These are phyloP conservation scores for Parazoanthus darwini DNA, from an alignment of 92 coral and sea anemone species.

Conservation along the genomic window DNA sequence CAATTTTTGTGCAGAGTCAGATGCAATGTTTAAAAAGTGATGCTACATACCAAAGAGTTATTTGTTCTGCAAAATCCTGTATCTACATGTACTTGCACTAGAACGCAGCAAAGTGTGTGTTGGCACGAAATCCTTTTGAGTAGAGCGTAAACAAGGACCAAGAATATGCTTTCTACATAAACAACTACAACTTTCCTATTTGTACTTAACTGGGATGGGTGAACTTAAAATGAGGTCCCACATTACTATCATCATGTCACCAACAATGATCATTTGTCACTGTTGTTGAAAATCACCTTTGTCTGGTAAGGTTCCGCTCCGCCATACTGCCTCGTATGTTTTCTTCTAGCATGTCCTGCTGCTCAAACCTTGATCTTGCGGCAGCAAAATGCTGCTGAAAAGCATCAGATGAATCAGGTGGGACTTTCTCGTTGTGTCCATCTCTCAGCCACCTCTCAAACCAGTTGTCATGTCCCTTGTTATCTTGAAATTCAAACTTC, in stretches of 20 bases:
- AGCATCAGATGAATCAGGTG: constrained; percentile 20
- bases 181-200: too few relatives aligned
- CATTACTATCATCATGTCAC: neutral
- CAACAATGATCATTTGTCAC: neutral
- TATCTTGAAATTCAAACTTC: neutral
- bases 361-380: constrained; percentile 71
- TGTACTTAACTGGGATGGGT: too few relatives aligned
- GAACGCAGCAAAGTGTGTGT: too few relatives aligned
- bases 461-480: constrained; percentile 57
- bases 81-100: too few relatives aligned
- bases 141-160: too few relatives aligned
- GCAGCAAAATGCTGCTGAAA: constrained; percentile 54
- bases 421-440: constrained; percentile 30
- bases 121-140: too few relatives aligned
- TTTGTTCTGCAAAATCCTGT: too few relatives aligned
- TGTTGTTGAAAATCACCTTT: constrained; percentile 10
- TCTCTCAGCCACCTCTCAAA: constrained; percentile 74
- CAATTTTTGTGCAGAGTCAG: too few relatives aligned
- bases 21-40: too few relatives aligned
- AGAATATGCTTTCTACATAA: too few relatives aligned
- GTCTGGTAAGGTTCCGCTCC: neutral
- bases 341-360: constrained; percentile 25
- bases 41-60: too few relatives aligned
- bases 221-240: too few relatives aligned
- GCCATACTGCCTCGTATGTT: constrained; percentile 18